phyloP scores from a whole-genome alignment of 2,888 invertebrate genomes.

The Tortricodes alternella region DNA sequence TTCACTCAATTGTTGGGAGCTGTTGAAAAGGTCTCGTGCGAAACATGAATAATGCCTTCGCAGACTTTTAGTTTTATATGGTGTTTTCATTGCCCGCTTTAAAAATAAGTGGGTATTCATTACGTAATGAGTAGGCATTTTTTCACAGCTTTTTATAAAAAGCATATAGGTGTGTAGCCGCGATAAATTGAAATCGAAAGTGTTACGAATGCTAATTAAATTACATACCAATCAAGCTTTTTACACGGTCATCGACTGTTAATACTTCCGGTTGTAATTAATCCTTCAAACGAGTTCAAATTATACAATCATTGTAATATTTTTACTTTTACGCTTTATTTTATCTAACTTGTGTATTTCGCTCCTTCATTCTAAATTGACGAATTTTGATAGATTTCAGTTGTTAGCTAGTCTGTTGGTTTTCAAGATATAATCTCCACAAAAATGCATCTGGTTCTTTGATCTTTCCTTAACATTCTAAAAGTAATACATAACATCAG shows the following conservation, averaged over 20 bases:
- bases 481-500: no score
- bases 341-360: background rate
- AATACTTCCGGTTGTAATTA: conserved; percentile 12
- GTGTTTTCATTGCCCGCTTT: conserved; percentile 15
- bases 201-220: conserved; percentile 22
- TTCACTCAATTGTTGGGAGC: conserved; percentile 25
- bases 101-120: conserved; percentile 9
- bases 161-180: conserved; percentile 5
- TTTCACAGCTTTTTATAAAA: conserved; percentile 15
- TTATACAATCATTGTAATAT: background rate
- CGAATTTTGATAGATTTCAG: no score
- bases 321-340: background rate
- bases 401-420: no score
- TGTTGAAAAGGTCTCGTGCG: conserved; percentile 19
- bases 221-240: conserved; percentile 16
- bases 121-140: conserved; percentile 16
- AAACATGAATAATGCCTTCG: conserved; percentile 22
- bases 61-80: conserved; percentile 21
- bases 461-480: no score
- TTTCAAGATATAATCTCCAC: no score
- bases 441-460: no score
- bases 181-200: conserved; percentile 21
- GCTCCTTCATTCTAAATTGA: no score
- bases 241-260: conserved; percentile 6
- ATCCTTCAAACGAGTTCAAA: conserved; percentile 2